These are phyloP conservation scores for Tamandua tetradactyla DNA, from an alignment of 2,797 vertebrate species.

Conservation along the genomic window DNA sequence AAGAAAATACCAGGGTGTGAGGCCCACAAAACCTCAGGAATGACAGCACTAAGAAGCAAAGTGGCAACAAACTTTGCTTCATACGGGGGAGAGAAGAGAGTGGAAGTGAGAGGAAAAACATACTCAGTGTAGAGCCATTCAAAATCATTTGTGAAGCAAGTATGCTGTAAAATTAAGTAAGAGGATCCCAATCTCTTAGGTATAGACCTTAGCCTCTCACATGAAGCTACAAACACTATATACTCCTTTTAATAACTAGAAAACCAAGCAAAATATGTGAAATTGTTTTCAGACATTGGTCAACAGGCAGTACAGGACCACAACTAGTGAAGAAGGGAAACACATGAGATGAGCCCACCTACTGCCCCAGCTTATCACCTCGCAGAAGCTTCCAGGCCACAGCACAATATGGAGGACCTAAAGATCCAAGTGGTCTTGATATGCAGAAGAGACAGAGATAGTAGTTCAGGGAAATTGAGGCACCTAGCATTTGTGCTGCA, in stretches of 20 bases:
- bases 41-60: neutral
- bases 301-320: neutral
- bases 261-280: neutral
- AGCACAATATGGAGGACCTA: neutral
- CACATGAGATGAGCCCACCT: neutral
- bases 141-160: neutral
- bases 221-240: neutral
- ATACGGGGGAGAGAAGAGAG: neutral
- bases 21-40: neutral
- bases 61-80: neutral
- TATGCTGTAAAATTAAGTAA: neutral
- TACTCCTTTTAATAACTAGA: neutral
- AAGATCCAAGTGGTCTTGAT: neutral
- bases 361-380: neutral
- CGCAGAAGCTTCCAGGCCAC: neutral
- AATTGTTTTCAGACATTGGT: neutral
- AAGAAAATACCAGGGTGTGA: neutral
- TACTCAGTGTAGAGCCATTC: neutral
- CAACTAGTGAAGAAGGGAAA: neutral
- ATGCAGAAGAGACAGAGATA: neutral
- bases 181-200: neutral
- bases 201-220: neutral
- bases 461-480: neutral
- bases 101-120: neutral
- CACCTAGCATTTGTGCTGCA: neutral